Evolutionary conservation across 2,888 invertebrate genomes (phyloP), one percentile per base, ranked within the genome.

Genomic region (Sminthurinus aureus): DNA sequence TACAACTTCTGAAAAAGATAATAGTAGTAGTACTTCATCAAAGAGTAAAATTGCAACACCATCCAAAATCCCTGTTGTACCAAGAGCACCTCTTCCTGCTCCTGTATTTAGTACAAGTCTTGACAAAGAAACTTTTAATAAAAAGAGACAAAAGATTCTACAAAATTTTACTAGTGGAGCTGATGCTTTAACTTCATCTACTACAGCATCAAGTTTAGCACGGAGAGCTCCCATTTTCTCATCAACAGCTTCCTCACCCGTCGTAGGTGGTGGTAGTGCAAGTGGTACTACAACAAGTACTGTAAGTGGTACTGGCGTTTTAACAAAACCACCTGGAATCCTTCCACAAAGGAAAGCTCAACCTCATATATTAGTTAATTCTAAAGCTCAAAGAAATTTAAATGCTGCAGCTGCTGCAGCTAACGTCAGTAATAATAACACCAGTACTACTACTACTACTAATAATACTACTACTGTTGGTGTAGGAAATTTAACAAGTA

Each of bases 51-150:
- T 71, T 64, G 3, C 22, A 51, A 79, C 79, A 50, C 80, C 80
- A 52, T 51, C 71, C 0, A 82, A 76, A 52, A 15, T 18, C 67
- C 24, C 64, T n/a, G 20, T 77, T 38, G 4, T 52, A 11, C 4
- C 69, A 22, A 51, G 71, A n/a, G 76, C 64, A 26, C 76, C 82
- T 3, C 83, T 86, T 74, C 81, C 86, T 12, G 84, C 84, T 8
- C 87, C 87, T 38, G 86, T 88, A 26, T 88, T 88, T 79, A 87
- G 87, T 64, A 88, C 88, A 20, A 87, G 85, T 26, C 20, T 83
- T 12, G 86, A 83, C 82, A 84, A 80, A 18, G 87, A 82, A 82
- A 83, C 79, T 74, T 84, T 83, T 15, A 85, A 84, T 52, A 87
- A 87, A 71, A 86, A 86, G 76, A 81, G 87, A 24, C 74, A 83